Evolutionary conservation across 1,140 invertebrate species (phyloP).

Genomic region (Muscidifurax raptorellus): DNA sequence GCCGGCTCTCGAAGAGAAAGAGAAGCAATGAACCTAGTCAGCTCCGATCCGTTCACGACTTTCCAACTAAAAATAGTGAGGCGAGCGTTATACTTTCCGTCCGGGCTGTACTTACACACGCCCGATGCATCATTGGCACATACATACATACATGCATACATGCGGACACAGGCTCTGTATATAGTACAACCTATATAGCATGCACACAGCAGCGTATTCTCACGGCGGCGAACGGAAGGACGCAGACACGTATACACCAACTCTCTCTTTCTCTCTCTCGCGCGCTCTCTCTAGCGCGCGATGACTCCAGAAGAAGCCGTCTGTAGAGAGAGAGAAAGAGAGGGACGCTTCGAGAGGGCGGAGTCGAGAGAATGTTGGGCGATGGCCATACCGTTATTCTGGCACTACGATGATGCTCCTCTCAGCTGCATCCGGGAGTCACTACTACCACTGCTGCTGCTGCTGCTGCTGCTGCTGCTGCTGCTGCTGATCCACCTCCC

Average conservation of each 20-base stretch:
- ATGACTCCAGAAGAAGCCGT: conserved; percentile 12
- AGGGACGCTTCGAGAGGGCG: background rate
- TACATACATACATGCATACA: background rate
- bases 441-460: background rate
- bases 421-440: background rate
- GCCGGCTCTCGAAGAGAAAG: background rate
- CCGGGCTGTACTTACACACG: background rate
- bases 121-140: background rate
- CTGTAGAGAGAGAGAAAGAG: background rate
- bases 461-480: background rate
- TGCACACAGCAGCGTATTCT: conserved; percentile 13
- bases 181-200: background rate
- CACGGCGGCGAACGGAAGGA: conserved; percentile 38
- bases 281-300: background rate
- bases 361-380: background rate
- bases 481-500: background rate
- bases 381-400: conserved; percentile 30
- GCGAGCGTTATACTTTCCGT: background rate
- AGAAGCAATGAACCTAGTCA: conserved; percentile 16
- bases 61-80: background rate
- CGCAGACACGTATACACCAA: conserved; percentile 10
- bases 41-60: background rate
- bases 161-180: background rate
- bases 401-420: conserved; percentile 15
- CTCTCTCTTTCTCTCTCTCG: background rate